phyloP scores from a whole-genome alignment of 2,113 vertebrate species.

The Orientallactaga bullata region DNA sequence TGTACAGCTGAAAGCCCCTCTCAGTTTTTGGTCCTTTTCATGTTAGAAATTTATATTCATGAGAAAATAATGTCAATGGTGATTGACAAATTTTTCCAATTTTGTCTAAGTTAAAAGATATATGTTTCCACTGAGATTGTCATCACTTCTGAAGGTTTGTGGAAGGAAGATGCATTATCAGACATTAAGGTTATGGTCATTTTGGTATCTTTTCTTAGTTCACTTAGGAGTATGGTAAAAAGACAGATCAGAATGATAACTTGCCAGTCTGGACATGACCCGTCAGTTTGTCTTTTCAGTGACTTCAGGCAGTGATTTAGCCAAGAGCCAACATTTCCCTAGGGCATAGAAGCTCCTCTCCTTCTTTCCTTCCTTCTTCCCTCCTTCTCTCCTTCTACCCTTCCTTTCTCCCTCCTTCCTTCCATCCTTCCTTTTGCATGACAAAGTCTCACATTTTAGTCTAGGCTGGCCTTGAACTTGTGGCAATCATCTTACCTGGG shows the following conservation, averaged over 20 bases:
- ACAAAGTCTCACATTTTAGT: background rate
- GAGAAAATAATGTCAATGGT: background rate
- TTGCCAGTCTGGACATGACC: accelerated
- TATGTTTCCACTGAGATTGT: background rate
- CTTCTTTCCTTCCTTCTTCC: too few relatives aligned
- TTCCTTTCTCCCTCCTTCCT: background rate
- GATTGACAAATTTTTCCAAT: background rate
- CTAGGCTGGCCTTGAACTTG: background rate
- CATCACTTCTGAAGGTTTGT: background rate
- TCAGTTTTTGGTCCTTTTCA: background rate
- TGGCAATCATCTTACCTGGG: background rate
- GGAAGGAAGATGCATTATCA: background rate
- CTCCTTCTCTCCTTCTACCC: too few relatives aligned
- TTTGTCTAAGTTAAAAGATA: background rate
- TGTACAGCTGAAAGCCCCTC: background rate
- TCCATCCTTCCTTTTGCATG: too few relatives aligned
- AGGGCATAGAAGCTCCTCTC: too few relatives aligned
- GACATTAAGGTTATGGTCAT: background rate
- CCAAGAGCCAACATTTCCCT: background rate
- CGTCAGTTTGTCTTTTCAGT: background rate
- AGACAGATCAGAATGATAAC: background rate
- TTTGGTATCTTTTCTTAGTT: background rate
- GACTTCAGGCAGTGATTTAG: background rate
- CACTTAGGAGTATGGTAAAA: background rate
- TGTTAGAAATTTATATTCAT: background rate